Conservation (phyloP, 2,797 vertebrate genomes). For the Melanotaenia maccullochi region DNA sequence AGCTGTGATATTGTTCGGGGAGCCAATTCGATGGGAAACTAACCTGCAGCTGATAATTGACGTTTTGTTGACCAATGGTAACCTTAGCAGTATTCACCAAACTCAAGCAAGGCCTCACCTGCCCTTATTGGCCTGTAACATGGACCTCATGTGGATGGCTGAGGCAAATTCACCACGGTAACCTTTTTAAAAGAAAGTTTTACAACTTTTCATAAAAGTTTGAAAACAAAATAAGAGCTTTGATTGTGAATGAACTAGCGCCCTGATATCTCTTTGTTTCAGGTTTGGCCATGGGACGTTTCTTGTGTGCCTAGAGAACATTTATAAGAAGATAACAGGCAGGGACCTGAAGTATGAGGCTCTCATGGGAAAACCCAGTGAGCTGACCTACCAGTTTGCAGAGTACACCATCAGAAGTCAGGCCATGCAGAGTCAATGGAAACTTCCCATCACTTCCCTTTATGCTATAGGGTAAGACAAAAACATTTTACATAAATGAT, state of each 20-base stretch:
- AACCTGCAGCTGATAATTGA: conserved; percentile 93
- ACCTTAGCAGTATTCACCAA: conserved; percentile 82
- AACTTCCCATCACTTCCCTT: conserved; percentile 81
- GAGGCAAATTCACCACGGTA: conserved; percentile 92
- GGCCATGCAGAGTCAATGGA: conserved; percentile 84
- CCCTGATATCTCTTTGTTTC: background rate
- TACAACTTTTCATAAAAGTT: too few species aligned
- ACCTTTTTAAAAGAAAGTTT: background rate
- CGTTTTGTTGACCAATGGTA: conserved; percentile 88
- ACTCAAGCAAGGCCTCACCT: conserved; percentile 81
- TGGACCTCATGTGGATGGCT: conserved; percentile 96
- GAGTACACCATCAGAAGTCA: conserved; percentile 89
- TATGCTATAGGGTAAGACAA: conserved; percentile 89
- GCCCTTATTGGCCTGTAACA: conserved; percentile 91
- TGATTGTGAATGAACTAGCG: background rate
- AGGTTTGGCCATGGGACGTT: conserved; percentile 94
- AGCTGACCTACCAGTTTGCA: conserved; percentile 91
- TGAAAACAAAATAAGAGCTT: too few species aligned
- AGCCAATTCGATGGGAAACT: conserved; percentile 94
- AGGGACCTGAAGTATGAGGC: conserved; percentile 90
- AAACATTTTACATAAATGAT: background rate
- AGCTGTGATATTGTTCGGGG: conserved; percentile 92
- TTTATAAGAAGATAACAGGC: conserved; percentile 94
- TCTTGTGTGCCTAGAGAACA: conserved; percentile 93
- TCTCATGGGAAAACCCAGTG: conserved; percentile 93